phyloP scores from a whole-genome alignment of 2,888 invertebrate genomes.

The Venusia cambrica region DNA sequence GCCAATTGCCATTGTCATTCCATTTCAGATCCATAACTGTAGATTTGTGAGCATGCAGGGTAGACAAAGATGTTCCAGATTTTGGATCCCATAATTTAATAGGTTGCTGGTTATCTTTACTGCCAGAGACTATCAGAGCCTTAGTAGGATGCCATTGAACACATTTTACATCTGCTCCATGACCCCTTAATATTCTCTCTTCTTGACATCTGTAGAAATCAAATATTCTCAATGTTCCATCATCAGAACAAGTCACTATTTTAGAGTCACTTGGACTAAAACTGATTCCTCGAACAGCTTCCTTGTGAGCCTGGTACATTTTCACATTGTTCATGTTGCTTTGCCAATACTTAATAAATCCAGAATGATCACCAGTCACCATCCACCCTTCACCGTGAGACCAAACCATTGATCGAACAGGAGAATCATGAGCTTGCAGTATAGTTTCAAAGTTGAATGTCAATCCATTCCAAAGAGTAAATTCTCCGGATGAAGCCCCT shows the following conservation, averaged over 20 bases:
- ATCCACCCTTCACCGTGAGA: conserved; percentile 99
- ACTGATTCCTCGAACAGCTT: conserved; percentile 99
- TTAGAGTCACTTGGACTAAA: conserved; percentile 99
- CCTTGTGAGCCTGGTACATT: conserved; percentile 99
- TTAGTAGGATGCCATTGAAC: conserved; percentile 99
- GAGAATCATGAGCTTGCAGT: conserved; percentile 99
- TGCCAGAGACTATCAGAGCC: conserved; percentile 97
- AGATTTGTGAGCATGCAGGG: conserved; percentile 99
- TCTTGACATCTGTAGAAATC: conserved; percentile 98
- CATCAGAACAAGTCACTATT: conserved; percentile 99
- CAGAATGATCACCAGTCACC: conserved; percentile 99
- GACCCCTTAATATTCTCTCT: conserved; percentile 96
- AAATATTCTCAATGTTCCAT: conserved; percentile 99
- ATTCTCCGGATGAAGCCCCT: conserved; percentile 99
- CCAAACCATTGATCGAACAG: conserved; percentile 99
- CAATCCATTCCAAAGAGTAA: conserved; percentile 99
- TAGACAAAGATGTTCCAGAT: conserved; percentile 95
- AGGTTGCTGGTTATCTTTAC: conserved; percentile 99
- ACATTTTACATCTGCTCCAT: conserved; percentile 99
- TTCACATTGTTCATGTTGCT: conserved; percentile 99
- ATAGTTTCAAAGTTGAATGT: conserved; percentile 99
- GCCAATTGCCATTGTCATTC: conserved; percentile 99
- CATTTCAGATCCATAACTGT: conserved; percentile 99
- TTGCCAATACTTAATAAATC: conserved; percentile 99
- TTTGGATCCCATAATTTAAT: conserved; percentile 99